Conservation (phyloP, 1,140 invertebrate species). For the Brachionus koreanus region DNA sequence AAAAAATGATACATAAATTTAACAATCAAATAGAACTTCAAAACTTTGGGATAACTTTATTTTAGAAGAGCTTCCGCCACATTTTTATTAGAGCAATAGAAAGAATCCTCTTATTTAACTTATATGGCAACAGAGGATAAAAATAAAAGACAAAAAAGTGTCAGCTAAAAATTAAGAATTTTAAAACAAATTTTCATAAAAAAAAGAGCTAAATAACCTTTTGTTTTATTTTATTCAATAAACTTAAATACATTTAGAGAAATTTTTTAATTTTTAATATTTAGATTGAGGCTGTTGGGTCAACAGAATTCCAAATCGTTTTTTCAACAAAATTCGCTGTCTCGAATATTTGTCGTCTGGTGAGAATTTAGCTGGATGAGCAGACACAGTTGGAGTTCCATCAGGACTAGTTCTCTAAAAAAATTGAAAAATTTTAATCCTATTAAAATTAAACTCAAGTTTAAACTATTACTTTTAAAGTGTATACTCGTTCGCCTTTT, state of each 20-base stretch:
- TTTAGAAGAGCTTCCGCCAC: too few species aligned
- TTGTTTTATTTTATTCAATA: conserved; percentile 29
- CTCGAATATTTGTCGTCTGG: conserved; percentile 90
- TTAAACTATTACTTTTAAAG: conserved; percentile 51
- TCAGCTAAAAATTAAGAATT: too few species aligned
- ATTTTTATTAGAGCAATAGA: too few species aligned
- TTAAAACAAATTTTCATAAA: too few species aligned
- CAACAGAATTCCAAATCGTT: conserved; percentile 77
- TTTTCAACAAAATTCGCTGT: conserved; percentile 81
- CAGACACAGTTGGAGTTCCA: conserved; percentile 75
- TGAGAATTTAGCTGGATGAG: conserved; percentile 89
- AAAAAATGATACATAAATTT: too few species aligned
- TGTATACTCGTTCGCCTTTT: conserved; percentile 58
- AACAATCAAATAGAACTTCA: too few species aligned
- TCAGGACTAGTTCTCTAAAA: conserved; percentile 70
- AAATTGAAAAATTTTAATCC: background rate
- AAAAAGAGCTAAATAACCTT: background rate
- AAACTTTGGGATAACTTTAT: too few species aligned
- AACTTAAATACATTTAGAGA: background rate
- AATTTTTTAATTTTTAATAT: conserved; percentile 4
- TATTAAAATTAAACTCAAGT: background rate
- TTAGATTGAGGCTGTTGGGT: conserved; percentile 75
- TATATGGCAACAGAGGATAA: too few species aligned
- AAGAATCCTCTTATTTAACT: too few species aligned
- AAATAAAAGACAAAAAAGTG: too few species aligned